Evolutionary conservation across 2,888 invertebrate species (phyloP).

Genomic region (Oligia strigilis): DNA sequence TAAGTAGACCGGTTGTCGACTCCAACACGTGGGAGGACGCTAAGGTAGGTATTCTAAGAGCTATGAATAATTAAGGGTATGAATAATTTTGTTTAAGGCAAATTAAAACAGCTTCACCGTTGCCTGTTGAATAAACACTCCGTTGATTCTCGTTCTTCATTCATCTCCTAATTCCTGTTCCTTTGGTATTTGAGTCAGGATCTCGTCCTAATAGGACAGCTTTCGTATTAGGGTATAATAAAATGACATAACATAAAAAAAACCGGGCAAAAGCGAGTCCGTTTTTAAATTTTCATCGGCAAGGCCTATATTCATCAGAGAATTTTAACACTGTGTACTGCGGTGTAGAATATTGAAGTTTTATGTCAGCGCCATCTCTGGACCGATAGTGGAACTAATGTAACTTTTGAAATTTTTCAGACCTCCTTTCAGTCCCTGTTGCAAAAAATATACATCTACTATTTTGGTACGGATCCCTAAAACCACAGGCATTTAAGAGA

Average conservation of each 20-base stretch:
- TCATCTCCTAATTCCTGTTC: not conserved
- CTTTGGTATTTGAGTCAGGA: not conserved
- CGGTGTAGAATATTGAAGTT: too few relatives aligned
- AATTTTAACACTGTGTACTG: too few relatives aligned
- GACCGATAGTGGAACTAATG: too few relatives aligned
- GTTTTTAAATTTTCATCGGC: too few relatives aligned
- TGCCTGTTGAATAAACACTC: slow-evolving; percentile 19
- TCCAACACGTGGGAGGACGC: not conserved
- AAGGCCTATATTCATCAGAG: too few relatives aligned
- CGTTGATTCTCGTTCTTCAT: slow-evolving; percentile 9
- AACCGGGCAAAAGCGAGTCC: too few relatives aligned
- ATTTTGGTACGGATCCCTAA: too few relatives aligned
- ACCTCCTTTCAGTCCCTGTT: too few relatives aligned
- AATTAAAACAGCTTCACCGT: slow-evolving; percentile 37
- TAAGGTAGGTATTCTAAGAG: slow-evolving; percentile 36
- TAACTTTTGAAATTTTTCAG: too few relatives aligned
- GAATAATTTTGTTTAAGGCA: slow-evolving; percentile 41
- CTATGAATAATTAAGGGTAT: slow-evolving; percentile 46
- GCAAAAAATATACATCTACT: too few relatives aligned
- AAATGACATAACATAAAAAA: not conserved
- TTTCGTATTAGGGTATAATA: not conserved
- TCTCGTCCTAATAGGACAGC: not conserved
- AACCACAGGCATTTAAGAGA: too few relatives aligned
- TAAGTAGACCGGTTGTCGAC: slow-evolving; percentile 20
- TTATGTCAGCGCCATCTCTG: too few relatives aligned